Base-by-base conservation (phyloP, 30 jellyfish, hydroid and myxozoan species). In the Rhopilema esculentum region DNA sequence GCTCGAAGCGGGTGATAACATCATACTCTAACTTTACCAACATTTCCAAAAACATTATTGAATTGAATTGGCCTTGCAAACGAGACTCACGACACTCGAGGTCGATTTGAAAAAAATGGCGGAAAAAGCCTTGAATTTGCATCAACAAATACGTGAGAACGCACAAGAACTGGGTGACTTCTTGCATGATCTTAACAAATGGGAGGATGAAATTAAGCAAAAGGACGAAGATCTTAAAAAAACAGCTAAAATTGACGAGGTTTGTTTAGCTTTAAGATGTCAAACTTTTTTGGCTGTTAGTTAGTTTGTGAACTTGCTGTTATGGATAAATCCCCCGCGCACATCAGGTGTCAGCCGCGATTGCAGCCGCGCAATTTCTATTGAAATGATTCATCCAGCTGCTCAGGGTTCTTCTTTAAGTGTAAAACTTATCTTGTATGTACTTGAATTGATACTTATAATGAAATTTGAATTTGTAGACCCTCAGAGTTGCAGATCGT, bases 201-300 rank as follows among this genome's bases (percentile, higher is more conserved):
- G 99, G 99, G 97, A 90, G 82, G 86, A 70, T 20, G 92, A 91
- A 20, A 83, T 95, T 15, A 94, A 85, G 82, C 91, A 84, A 64
- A 89, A 90, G 28, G 97, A 95, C 69, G 91, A 86, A 50, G 91
- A 94, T 23, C 77, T 93, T 51, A 93, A 89, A 77, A 82, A 51
- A 64, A 24, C 88, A 1, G 78, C 88, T 27, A 72, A 92, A 53
- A 75, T 92, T 8, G 95, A 92, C 24, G 75, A 92, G 92, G 83
- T 71, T 51, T 62, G 53, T 25, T 79, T 51, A 33, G 21, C 20
- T 7, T 7, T 68, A 1, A 68, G 27, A 63, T n/a, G n/a, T n/a
- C n/a, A 92, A 89, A 77, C 62, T 51, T 62, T 49, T 25, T 79
- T 51, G 25, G 21, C 20, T 7, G 8, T 68, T 24, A 68, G 27